Evolutionary conservation across 2,888 invertebrate genomes (phyloP).

Genomic region (Hanleya hanleyi): DNA sequence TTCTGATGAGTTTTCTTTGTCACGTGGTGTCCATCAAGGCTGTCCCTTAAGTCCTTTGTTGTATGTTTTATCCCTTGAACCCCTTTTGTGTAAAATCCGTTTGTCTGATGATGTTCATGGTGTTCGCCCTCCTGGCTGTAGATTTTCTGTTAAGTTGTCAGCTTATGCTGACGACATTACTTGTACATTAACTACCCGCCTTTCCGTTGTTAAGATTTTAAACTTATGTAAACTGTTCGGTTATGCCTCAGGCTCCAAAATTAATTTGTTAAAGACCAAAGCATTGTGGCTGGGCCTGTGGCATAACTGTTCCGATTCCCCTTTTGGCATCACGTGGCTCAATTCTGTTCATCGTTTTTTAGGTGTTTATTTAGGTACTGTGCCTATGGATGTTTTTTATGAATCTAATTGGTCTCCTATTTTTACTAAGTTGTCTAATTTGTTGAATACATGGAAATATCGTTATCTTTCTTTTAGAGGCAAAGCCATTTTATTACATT

Average conservation of each 20-base stretch:
- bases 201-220: conserved; percentile 1
- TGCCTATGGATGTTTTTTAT: not conserved
- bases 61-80: not conserved
- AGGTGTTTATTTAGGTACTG: not conserved
- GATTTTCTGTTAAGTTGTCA: conserved; percentile 12
- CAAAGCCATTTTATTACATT: not conserved
- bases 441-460: not conserved
- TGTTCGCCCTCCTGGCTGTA: conserved; percentile 21
- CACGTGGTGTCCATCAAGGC: not conserved
- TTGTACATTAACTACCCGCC: conserved; percentile 1
- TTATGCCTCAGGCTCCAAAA: conserved; percentile 34
- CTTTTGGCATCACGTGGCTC: conserved; percentile 31
- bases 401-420: not conserved
- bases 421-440: not conserved
- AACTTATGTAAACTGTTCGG: conserved; percentile 16
- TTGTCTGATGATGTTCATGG: conserved; percentile 14
- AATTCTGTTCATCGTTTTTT: not conserved
- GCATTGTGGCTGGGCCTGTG: conserved; percentile 36
- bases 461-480: not conserved
- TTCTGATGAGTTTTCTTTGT: not conserved
- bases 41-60: conserved; percentile 2
- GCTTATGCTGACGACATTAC: conserved; percentile 24
- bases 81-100: not conserved
- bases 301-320: conserved; percentile 34
- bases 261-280: conserved; percentile 32